These are phyloP conservation scores for Campaea margaritaria DNA, from an alignment of 2,888 invertebrate genomes.

Conservation along the genomic window DNA sequence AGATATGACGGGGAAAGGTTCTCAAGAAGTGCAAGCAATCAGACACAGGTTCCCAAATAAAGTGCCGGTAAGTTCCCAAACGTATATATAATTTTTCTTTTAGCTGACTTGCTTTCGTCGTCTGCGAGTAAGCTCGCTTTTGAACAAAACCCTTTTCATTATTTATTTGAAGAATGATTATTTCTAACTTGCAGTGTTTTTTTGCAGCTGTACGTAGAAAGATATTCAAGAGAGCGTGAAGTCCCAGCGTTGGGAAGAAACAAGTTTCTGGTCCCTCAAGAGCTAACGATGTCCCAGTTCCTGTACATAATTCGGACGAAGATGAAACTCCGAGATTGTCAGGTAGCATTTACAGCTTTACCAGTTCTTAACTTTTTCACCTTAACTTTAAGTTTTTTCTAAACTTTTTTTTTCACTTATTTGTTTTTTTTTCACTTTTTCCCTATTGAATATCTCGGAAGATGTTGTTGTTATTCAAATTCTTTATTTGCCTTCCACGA, in stretches of 20 bases:
- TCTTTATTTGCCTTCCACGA: too few species aligned
- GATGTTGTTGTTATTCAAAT: too few species aligned
- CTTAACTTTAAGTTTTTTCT: too few species aligned
- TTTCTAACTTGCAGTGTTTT: constrained; percentile 19
- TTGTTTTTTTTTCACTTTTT: too few species aligned
- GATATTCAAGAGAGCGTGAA: constrained; percentile 90
- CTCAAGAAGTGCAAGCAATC: constrained; percentile 89
- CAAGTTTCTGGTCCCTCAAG: constrained; percentile 95
- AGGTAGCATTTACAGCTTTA: constrained; percentile 54
- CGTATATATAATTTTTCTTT: background rate
- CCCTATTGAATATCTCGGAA: too few species aligned
- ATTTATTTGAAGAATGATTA: background rate
- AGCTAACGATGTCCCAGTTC: constrained; percentile 95
- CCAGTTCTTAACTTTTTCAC: too few species aligned
- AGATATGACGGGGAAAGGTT: constrained; percentile 60
- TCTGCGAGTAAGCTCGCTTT: background rate
- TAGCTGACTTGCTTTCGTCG: background rate
- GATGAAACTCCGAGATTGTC: constrained; percentile 78
- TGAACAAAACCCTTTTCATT: background rate
- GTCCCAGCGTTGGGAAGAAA: constrained; percentile 91
- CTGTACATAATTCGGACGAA: constrained; percentile 89
- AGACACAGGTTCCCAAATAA: constrained; percentile 91
- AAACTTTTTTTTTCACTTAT: too few species aligned
- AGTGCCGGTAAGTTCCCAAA: constrained; percentile 88
- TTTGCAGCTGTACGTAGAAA: constrained; percentile 91